Conservation (phyloP, 1,140 invertebrate genomes). For the Akabosia matsudoensis region DNA sequence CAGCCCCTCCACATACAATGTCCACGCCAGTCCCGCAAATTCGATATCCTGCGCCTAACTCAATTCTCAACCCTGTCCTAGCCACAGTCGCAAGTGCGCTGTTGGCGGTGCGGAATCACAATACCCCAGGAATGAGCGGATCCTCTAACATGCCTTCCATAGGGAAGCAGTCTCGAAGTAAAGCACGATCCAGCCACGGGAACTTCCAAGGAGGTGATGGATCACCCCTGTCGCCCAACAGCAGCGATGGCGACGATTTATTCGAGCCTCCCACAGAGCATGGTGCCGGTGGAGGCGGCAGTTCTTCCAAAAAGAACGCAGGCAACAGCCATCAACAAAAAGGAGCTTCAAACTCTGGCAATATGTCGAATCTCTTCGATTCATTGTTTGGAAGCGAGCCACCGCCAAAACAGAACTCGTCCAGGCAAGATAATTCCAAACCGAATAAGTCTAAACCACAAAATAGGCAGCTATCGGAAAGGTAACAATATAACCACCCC, state of each 20-base stretch:
- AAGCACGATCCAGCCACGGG: background rate
- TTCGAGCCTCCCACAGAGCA: conserved; percentile 68
- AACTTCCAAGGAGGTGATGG: conserved; percentile 50
- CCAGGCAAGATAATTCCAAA: background rate
- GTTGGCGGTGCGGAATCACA: background rate
- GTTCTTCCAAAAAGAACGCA: conserved; percentile 44
- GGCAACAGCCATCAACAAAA: background rate
- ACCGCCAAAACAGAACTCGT: background rate
- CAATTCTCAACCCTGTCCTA: background rate
- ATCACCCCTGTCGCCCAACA: conserved; percentile 79
- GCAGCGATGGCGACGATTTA: conserved; percentile 76
- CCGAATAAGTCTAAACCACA: background rate
- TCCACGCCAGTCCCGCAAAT: background rate
- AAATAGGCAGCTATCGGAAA: background rate
- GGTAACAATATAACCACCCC: too few species aligned
- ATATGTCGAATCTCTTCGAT: background rate
- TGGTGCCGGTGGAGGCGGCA: too few species aligned
- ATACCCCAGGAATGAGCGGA: too few species aligned
- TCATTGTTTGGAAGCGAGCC: background rate
- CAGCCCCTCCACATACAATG: background rate
- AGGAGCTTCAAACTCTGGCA: background rate
- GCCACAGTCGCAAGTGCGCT: background rate
- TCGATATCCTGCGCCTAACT: background rate
- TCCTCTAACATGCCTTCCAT: background rate
- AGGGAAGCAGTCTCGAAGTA: background rate